Percentiles rank a stretch among this genome's conserved stretches.
phyloP scores from a whole-genome alignment of 2,797 vertebrate genomes.

The Malacoctenus gilli region DNA sequence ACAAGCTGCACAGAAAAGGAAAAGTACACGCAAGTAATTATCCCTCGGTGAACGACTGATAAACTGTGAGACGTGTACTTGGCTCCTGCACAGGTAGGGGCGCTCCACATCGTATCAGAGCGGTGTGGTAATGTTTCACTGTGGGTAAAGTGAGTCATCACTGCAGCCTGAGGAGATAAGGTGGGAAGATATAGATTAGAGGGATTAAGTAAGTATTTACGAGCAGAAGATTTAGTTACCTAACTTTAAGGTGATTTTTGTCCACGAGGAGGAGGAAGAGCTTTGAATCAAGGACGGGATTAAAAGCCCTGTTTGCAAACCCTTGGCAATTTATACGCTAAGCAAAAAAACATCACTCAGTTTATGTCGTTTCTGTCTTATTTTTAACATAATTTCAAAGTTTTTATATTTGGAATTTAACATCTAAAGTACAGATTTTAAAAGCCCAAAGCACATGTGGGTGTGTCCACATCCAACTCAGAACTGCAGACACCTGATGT shows the following conservation, averaged over 20 bases:
- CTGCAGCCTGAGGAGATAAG: constrained; percentile 29
- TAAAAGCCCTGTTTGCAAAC: too few relatives aligned
- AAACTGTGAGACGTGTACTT: background rate
- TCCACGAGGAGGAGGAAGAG: background rate
- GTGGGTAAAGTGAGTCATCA: constrained; percentile 41
- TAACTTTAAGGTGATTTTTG: background rate
- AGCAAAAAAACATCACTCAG: too few relatives aligned
- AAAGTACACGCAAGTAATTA: background rate
- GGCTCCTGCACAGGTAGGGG: constrained; percentile 9
- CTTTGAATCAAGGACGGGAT: too few relatives aligned
- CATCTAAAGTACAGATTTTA: too few relatives aligned
- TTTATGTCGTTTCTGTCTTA: too few relatives aligned
- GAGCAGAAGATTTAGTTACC: background rate
- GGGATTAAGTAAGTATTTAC: constrained; percentile 18
- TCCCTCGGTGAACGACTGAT: background rate
- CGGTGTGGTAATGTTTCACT: constrained; percentile 5
- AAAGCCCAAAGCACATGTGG: too few relatives aligned
- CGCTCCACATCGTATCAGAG: constrained; percentile 40
- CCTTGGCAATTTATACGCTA: too few relatives aligned
- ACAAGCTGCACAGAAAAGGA: background rate
- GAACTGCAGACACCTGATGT: too few relatives aligned
- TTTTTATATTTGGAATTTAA: too few relatives aligned
- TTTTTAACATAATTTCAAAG: too few relatives aligned
- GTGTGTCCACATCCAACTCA: too few relatives aligned
- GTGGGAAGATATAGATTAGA: constrained; percentile 19